Conservation (phyloP, 2,113 vertebrate species). For the Grallaria varia region DNA sequence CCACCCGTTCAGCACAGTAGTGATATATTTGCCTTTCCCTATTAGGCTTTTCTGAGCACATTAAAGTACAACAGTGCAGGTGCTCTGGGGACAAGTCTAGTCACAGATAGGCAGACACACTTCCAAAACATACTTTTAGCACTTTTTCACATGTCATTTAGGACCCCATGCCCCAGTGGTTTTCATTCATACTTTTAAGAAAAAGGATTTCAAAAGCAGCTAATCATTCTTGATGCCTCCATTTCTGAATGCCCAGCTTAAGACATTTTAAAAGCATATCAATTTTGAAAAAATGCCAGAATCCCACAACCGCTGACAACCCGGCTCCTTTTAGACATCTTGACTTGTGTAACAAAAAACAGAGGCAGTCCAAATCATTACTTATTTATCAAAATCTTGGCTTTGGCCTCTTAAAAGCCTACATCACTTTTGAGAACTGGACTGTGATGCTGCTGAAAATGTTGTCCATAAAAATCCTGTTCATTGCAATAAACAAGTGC, state of each 20-base stretch:
- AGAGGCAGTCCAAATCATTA: conserved; percentile 48
- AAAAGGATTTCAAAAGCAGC: conserved; percentile 2
- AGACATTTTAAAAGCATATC: conserved; percentile 49
- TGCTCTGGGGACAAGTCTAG: neutral
- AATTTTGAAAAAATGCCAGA: conserved; percentile 45
- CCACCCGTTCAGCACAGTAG: neutral
- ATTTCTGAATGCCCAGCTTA: conserved; percentile 11
- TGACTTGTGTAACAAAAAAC: conserved; percentile 33
- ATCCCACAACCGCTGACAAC: conserved; percentile 28
- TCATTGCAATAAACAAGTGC: neutral
- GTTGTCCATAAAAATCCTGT: conserved; percentile 13
- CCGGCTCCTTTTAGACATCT: conserved; percentile 27
- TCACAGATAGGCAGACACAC: neutral
- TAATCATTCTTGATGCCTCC: conserved; percentile 13
- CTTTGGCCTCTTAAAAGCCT: conserved; percentile 55
- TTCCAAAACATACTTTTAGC: conserved; percentile 24
- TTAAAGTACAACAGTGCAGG: neutral
- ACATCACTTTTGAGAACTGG: conserved; percentile 55
- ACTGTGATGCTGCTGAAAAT: neutral
- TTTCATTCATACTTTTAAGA: conserved; percentile 18
- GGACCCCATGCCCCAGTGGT: neutral
- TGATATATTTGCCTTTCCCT: neutral
- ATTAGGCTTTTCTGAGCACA: neutral
- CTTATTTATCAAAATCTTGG: conserved; percentile 57
- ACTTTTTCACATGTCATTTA: neutral